Evolutionary conservation across 2,888 invertebrate genomes (phyloP).

Genomic region (Resseliella maxima): DNA sequence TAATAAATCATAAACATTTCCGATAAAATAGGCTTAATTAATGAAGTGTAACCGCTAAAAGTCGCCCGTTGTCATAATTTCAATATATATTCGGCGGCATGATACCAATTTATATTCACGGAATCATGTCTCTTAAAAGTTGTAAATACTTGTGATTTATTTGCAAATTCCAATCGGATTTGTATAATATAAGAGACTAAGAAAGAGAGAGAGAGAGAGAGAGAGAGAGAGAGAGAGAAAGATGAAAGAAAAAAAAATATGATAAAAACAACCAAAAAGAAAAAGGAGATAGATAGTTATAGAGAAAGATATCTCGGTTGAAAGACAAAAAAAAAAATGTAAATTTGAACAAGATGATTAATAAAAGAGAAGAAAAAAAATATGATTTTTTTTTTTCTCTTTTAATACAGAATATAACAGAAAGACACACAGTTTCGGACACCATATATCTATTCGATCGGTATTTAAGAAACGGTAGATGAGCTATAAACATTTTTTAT

Average conservation of each 20-base stretch:
- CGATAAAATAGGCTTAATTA: not conserved
- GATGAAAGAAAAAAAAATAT: too few species aligned
- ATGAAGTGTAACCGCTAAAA: not conserved
- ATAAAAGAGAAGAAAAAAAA: not conserved
- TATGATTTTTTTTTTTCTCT: too few species aligned
- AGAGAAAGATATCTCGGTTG: not conserved
- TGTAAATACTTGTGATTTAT: slow-evolving; percentile 13
- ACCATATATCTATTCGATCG: not conserved
- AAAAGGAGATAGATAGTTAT: not conserved
- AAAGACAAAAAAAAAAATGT: not conserved
- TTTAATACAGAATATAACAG: not conserved
- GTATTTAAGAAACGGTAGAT: slow-evolving; percentile 38
- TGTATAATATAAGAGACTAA: not conserved
- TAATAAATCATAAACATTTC: not conserved
- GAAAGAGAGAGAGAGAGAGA: not conserved
- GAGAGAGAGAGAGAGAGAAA: too few species aligned
- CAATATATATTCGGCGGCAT: not conserved
- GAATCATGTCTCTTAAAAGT: not conserved
- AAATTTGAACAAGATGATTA: not conserved
- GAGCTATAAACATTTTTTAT: slow-evolving; percentile 5
- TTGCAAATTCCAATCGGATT: slow-evolving; percentile 22
- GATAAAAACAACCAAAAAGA: not conserved
- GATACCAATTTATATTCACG: not conserved
- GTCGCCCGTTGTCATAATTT: slow-evolving; percentile 1
- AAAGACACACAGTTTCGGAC: too few species aligned